Evolutionary conservation across 1,140 invertebrate genomes (phyloP).

Genomic region (Dolichoris vasculosae): DNA sequence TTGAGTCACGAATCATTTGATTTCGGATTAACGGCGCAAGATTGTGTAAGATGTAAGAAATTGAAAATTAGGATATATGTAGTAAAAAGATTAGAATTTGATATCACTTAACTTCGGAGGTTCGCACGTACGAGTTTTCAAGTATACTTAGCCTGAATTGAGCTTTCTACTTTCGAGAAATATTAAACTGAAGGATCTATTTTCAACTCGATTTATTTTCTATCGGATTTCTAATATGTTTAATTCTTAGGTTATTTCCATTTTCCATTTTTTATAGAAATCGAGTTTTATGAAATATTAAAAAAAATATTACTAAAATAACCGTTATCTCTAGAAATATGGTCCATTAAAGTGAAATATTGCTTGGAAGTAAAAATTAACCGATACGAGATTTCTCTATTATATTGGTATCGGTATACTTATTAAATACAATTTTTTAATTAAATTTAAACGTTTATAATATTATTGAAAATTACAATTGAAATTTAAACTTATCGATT

Average conservation of each 20-base stretch:
- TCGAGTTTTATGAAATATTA: background rate
- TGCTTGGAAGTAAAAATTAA: background rate
- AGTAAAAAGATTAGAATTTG: background rate
- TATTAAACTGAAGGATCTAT: background rate
- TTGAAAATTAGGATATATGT: background rate
- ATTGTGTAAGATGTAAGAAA: background rate
- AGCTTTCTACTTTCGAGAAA: background rate
- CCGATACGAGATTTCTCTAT: background rate
- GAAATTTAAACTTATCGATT: background rate
- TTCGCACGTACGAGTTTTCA: conserved; percentile 2
- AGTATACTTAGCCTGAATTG: background rate
- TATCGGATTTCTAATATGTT: background rate
- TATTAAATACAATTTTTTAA: background rate
- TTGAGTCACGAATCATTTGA: background rate
- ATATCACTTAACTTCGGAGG: background rate
- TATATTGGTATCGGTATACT: background rate
- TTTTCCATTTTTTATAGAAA: background rate
- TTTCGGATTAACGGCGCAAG: background rate
- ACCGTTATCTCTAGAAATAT: conserved; percentile 8
- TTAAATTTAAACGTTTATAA: background rate
- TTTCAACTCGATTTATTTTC: conserved; percentile 1
- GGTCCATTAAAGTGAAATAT: conserved; percentile 5
- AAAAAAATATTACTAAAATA: background rate
- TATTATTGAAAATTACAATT: background rate
- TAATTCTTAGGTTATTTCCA: background rate